phyloP scores from a whole-genome alignment of 2,797 vertebrate species.

The Tenualosa ilisha region DNA sequence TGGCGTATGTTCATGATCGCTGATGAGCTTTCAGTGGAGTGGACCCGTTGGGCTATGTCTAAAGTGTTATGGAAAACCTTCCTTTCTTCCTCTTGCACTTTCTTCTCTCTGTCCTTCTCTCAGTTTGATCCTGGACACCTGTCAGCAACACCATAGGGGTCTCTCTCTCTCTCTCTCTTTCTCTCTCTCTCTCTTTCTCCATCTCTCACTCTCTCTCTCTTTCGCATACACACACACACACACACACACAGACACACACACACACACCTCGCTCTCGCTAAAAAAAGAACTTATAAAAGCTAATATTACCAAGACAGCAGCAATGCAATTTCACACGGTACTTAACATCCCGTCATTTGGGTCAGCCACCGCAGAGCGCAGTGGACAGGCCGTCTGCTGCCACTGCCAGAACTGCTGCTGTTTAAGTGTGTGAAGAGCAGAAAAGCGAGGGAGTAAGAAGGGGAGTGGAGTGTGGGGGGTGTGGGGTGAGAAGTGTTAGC shows the following conservation, averaged over 20 bases:
- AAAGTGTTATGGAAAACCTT: too few species aligned
- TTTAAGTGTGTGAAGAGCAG: background rate
- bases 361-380: background rate
- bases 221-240: background rate
- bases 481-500: background rate
- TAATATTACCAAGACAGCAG: background rate
- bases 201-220: background rate
- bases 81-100: too few species aligned
- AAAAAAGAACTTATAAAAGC: background rate
- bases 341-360: slow-evolving; percentile 7
- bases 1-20: too few species aligned
- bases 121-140: too few species aligned
- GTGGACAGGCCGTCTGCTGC: background rate
- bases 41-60: too few species aligned
- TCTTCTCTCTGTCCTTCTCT: too few species aligned
- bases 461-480: background rate
- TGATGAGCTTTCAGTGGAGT: too few species aligned
- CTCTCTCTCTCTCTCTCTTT: background rate
- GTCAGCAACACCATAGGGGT: too few species aligned
- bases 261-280: background rate
- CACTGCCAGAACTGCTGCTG: background rate
- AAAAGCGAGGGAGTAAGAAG: background rate
- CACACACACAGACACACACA: background rate
- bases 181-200: background rate
- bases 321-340: background rate